Conservation (phyloP, 2,888 invertebrate genomes). For the Cheilosia soror region DNA sequence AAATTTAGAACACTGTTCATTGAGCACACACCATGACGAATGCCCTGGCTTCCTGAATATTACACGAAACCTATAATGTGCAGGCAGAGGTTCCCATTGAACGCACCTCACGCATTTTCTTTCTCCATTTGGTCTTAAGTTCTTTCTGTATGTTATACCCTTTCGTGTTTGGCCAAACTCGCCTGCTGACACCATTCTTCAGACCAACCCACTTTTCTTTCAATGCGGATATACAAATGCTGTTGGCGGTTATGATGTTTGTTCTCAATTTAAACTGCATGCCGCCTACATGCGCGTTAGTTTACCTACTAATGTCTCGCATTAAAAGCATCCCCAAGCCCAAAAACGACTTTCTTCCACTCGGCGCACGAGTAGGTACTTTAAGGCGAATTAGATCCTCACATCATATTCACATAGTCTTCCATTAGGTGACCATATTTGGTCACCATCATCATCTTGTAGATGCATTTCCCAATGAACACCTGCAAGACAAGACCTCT, state of each 20-base stretch:
- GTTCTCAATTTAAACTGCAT: not conserved
- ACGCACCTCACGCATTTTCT: too few relatives aligned
- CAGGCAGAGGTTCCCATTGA: too few relatives aligned
- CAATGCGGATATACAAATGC: not conserved
- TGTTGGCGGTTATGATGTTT: too few relatives aligned
- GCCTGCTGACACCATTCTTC: too few relatives aligned
- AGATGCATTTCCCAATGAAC: conserved; percentile 45
- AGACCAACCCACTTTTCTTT: not conserved
- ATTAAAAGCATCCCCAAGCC: conserved; percentile 1
- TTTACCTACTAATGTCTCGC: not conserved
- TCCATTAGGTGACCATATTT: conserved; percentile 63
- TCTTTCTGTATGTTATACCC: too few relatives aligned
- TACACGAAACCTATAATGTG: too few relatives aligned
- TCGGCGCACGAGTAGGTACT: not conserved
- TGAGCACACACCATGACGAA: too few relatives aligned
- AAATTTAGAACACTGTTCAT: too few relatives aligned
- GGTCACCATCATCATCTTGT: conserved; percentile 50
- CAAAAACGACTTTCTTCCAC: conserved; percentile 55
- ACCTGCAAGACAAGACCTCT: conserved; percentile 52
- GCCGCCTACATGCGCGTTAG: not conserved
- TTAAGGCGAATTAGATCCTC: conserved; percentile 41
- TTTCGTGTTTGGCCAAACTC: too few relatives aligned
- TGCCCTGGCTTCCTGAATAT: too few relatives aligned
- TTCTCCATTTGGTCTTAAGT: too few relatives aligned
- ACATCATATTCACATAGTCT: conserved; percentile 12